These are phyloP conservation scores for Agapetus fuscipes DNA, from an alignment of 2,888 invertebrate species.

Conservation along the genomic window DNA sequence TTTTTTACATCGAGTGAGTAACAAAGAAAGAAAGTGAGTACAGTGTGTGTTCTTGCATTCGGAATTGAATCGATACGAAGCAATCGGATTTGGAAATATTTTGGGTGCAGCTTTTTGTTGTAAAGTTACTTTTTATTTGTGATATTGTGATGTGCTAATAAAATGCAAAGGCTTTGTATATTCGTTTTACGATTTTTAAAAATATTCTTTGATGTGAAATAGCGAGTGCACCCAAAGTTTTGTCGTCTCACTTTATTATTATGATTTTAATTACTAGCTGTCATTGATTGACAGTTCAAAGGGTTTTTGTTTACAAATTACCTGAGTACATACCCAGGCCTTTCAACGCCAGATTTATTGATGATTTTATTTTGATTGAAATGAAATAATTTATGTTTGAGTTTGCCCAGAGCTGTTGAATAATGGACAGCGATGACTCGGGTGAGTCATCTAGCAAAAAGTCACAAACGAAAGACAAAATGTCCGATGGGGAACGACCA, in stretches of 20 bases:
- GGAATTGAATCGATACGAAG: slow-evolving; percentile 18
- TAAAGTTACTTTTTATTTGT: too few relatives aligned
- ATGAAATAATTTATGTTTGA: not conserved
- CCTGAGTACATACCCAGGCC: too few relatives aligned
- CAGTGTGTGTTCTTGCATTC: too few relatives aligned
- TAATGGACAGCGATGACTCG: slow-evolving; percentile 23
- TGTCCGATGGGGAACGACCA: slow-evolving; percentile 45
- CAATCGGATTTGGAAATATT: slow-evolving; percentile 8
- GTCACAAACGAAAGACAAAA: slow-evolving; percentile 44
- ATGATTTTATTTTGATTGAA: not conserved
- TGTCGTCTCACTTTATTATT: too few relatives aligned
- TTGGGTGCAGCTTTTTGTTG: slow-evolving; percentile 8
- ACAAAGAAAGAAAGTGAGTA: too few relatives aligned
- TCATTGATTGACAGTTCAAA: slow-evolving; percentile 21
- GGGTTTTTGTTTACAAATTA: slow-evolving; percentile 18
- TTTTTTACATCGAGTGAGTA: too few relatives aligned
- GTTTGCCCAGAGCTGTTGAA: not conserved
- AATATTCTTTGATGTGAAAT: too few relatives aligned
- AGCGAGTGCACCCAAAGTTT: too few relatives aligned
- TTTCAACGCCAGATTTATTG: too few relatives aligned
- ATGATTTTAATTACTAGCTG: slow-evolving; percentile 19
- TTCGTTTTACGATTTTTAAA: too few relatives aligned
- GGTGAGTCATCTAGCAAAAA: slow-evolving; percentile 43
- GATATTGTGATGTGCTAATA: too few relatives aligned
- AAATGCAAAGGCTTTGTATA: too few relatives aligned